These are phyloP conservation scores for Drosophila pseudoananassae DNA, from an alignment of 1,140 invertebrate species.

Conservation along the genomic window DNA sequence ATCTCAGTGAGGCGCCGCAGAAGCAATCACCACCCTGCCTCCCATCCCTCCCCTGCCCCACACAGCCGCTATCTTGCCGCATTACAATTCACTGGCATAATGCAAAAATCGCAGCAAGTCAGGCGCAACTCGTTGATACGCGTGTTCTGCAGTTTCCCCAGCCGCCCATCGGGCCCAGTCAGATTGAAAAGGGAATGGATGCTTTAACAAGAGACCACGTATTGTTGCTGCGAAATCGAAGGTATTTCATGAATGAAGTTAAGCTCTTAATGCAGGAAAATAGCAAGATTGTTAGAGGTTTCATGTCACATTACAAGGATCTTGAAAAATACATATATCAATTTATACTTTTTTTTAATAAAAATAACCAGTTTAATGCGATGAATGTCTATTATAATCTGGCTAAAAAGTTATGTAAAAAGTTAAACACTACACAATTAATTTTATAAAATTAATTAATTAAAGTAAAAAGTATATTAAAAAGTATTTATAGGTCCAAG, in stretches of 20 bases:
- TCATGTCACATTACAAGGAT: no score
- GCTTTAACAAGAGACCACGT: not conserved
- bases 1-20: conserved; percentile 46
- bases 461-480: no score
- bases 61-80: conserved; percentile 32
- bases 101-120: conserved; percentile 72
- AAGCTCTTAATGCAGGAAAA: conserved; percentile 4
- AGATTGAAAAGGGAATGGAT: conserved; percentile 25
- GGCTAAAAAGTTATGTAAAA: no score
- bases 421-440: no score
- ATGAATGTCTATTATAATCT: no score
- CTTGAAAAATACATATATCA: no score
- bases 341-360: no score
- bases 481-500: conserved; percentile 7
- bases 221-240: conserved; percentile 1
- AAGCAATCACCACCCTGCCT: not conserved
- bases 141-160: conserved; percentile 47
- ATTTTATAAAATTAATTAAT: no score
- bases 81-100: conserved; percentile 62
- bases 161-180: not conserved
- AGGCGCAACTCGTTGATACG: conserved; percentile 72
- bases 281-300: conserved; percentile 1
- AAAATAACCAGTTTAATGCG: no score
- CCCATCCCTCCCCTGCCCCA: not conserved
- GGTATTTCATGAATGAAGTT: conserved; percentile 3